Evolutionary conservation across 2,888 invertebrate species (phyloP).

Genomic region (Pterobdella sp.): DNA sequence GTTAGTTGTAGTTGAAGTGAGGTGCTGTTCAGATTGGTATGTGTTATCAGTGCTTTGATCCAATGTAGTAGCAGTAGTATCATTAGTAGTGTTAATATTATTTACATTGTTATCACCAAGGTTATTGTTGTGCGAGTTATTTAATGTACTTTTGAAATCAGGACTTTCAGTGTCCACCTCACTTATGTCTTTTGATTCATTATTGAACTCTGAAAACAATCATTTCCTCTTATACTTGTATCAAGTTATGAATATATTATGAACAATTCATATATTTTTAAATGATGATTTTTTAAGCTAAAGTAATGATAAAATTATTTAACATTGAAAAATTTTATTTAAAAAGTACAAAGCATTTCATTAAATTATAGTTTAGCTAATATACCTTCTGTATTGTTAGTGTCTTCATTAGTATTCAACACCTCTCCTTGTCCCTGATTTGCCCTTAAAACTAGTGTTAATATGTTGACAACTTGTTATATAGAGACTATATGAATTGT

Average conservation of each 20-base stretch:
- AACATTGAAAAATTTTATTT: too few species aligned
- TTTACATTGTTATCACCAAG: slow-evolving; percentile 4
- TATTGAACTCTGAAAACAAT: neutral
- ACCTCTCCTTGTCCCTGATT: neutral
- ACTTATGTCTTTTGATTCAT: neutral
- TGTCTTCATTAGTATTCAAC: neutral
- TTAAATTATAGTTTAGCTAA: too few species aligned
- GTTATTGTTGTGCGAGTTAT: neutral
- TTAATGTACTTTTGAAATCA: neutral
- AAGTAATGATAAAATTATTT: too few species aligned
- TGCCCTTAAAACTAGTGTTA: neutral
- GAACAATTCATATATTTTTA: too few species aligned
- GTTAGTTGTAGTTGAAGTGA: too few species aligned
- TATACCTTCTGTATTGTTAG: slow-evolving; percentile 2
- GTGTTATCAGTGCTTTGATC: neutral
- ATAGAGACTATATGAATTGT: too few species aligned
- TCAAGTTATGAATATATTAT: too few species aligned
- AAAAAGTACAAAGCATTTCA: too few species aligned
- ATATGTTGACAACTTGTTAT: too few species aligned
- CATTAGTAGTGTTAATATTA: slow-evolving; percentile 13
- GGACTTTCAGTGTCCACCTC: neutral
- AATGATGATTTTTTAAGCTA: too few species aligned
- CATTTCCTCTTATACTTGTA: too few species aligned
- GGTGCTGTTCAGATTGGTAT: too few species aligned
- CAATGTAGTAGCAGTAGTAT: neutral